Evolutionary conservation across 2,888 invertebrate species (phyloP).

Genomic region (Harpagoxenus sublaevis): DNA sequence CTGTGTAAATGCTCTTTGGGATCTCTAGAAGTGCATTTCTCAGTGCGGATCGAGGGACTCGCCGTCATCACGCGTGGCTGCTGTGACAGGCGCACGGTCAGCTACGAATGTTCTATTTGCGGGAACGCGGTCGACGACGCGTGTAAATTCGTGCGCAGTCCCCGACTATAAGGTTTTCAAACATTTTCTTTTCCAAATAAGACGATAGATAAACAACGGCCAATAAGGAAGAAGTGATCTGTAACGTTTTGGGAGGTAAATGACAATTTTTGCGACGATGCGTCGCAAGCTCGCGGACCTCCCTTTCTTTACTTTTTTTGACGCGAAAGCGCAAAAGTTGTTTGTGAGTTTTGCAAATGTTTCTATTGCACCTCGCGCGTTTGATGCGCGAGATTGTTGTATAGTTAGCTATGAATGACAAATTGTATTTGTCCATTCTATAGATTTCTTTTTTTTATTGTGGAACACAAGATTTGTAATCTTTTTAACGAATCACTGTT

Average conservation of each 20-base stretch:
- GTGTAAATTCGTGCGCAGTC: slow-evolving; percentile 21
- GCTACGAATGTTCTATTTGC: slow-evolving; percentile 6
- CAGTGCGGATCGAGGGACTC: slow-evolving; percentile 26
- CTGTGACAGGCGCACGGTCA: slow-evolving; percentile 15
- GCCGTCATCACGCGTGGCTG: slow-evolving; percentile 8
- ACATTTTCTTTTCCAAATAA: slow-evolving; percentile 7
- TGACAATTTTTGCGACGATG: slow-evolving; percentile 18
- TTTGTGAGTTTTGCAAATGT: slow-evolving; percentile 50
- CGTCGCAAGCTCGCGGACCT: neutral
- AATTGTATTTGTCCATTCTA: slow-evolving; percentile 28
- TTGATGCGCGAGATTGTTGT: slow-evolving; percentile 43
- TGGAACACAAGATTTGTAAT: slow-evolving; percentile 27
- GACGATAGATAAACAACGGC: slow-evolving; percentile 10
- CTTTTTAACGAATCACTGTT: slow-evolving; percentile 36
- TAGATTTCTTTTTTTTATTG: slow-evolving; percentile 26
- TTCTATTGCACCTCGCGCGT: slow-evolving; percentile 48
- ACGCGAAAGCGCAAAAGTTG: slow-evolving; percentile 13
- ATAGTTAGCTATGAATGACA: slow-evolving; percentile 27
- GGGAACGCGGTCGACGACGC: neutral
- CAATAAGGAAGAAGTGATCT: slow-evolving; percentile 49
- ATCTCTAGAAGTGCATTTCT: slow-evolving; percentile 46
- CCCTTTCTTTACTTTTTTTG: slow-evolving; percentile 17
- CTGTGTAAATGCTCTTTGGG: slow-evolving; percentile 48
- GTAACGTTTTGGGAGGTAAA: slow-evolving; percentile 20
- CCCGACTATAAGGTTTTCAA: neutral